Conservation (phyloP, 2,113 vertebrate genomes). For the Cebus imitator region DNA sequence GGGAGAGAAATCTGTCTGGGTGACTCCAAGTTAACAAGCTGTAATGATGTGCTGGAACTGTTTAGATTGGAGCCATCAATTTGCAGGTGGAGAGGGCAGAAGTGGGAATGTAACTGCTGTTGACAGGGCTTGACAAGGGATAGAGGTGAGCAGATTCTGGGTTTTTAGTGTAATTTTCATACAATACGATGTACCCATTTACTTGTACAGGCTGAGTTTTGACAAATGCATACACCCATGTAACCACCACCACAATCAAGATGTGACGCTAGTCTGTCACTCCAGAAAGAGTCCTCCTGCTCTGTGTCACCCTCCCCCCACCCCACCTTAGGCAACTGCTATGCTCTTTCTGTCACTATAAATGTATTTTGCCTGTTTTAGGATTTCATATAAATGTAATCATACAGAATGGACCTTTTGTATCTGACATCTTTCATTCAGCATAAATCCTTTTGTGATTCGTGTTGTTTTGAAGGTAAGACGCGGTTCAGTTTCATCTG, state of each 20-base stretch:
- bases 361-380: not conserved
- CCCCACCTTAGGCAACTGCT: not conserved
- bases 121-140: not conserved
- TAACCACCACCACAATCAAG: too few species aligned
- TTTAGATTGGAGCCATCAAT: not conserved
- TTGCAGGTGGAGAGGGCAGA: not conserved
- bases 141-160: not conserved
- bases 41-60: not conserved
- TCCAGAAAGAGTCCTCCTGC: fast-evolving
- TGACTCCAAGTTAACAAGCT: not conserved
- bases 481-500: too few species aligned
- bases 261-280: not conserved
- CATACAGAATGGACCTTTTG: not conserved
- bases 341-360: not conserved
- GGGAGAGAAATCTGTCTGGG: conserved; percentile 1
- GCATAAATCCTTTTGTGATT: not conserved
- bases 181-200: fast-evolving
- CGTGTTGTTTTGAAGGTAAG: not conserved
- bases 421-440: not conserved
- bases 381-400: not conserved
- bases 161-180: not conserved
- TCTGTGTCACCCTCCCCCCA: not conserved
- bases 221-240: not conserved
- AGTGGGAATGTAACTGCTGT: not conserved
- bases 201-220: not conserved